Base-by-base conservation (phyloP, 2,888 invertebrate genomes). In the Ichneumoninae sp. region DNA sequence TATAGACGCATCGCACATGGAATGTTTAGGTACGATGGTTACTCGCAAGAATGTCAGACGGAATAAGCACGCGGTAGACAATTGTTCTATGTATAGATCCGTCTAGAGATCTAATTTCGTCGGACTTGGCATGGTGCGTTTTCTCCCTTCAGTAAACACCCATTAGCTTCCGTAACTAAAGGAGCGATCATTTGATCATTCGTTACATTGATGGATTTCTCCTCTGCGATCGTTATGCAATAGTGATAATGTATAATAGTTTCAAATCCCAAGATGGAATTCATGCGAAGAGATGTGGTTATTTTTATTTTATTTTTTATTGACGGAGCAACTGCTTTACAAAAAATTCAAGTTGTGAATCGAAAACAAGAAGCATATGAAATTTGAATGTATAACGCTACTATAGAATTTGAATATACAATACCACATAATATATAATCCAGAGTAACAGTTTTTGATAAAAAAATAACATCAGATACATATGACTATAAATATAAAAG, bases 101-200 rank as follows among this genome's bases (percentile, higher is more conserved):
- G 62, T 65, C 44, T 47, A 47, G 22, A 70, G 70, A 76, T 76
- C 81, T 76, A 81, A 81, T 81, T 81, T 65, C 19, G 81, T 81
- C 65, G 40, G 19, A 36, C 69, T 81, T 70, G 79, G 79, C 71
- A 66, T 66, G 65, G 30, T 10, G 33, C 66, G 13, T 66, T 8
- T 62, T 30, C 10, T n/a, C 44, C 44, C 44, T 75, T 70, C 4
- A 10, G 19, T 75, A 22, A 70, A 75, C 47, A 50, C 50, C 50
- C 33, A 36, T 81, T 69, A 47, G 62, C 36, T 44, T 47, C 52
- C 16, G 16, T 13, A 26, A 33, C 66, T 1, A 22, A 30, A 44
- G 3, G 4, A 40, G 1, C 8, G 8, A 40, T 3, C 2, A 40
- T 10, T 40, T 40, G 40, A 33, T 33, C 5, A 33, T 40, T 40